Conservation (phyloP, 2,888 invertebrate genomes). For the Lagria hirta region DNA sequence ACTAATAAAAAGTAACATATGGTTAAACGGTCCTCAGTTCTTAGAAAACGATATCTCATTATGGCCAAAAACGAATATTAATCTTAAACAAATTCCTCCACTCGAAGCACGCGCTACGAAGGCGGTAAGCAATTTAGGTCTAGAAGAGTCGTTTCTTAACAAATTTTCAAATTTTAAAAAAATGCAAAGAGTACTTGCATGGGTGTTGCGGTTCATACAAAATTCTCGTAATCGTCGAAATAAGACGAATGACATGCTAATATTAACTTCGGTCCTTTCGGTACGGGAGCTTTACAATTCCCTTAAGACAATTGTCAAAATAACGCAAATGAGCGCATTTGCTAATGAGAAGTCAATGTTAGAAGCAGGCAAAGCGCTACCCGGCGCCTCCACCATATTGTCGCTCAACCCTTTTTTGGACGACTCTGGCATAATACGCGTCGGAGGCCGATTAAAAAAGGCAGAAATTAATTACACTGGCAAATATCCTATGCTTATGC, state of each 20-base stretch:
- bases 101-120: neutral
- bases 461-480: slow-evolving; percentile 26
- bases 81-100: neutral
- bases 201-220: slow-evolving; percentile 1
- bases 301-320: neutral
- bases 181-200: neutral
- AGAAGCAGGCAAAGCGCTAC: slow-evolving; percentile 17
- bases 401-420: slow-evolving; percentile 34
- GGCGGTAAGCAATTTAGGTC: neutral
- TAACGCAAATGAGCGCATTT: slow-evolving; percentile 1
- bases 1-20: neutral
- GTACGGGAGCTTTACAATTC: no score
- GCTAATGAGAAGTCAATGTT: slow-evolving; percentile 2
- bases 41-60: neutral
- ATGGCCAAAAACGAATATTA: neutral
- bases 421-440: slow-evolving; percentile 31
- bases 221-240: neutral
- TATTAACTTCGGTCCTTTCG: neutral
- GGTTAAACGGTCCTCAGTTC: neutral
- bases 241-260: neutral
- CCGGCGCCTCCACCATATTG: slow-evolving; percentile 23
- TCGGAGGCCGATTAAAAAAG: slow-evolving; percentile 36
- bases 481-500: slow-evolving; percentile 37
- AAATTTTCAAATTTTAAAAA: slow-evolving; percentile 1
- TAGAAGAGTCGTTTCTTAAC: neutral